Percentiles rank a stretch among this genome's conserved stretches.
phyloP scores from a whole-genome alignment of 1,140 invertebrate species.

The Heliconius melpomene region DNA sequence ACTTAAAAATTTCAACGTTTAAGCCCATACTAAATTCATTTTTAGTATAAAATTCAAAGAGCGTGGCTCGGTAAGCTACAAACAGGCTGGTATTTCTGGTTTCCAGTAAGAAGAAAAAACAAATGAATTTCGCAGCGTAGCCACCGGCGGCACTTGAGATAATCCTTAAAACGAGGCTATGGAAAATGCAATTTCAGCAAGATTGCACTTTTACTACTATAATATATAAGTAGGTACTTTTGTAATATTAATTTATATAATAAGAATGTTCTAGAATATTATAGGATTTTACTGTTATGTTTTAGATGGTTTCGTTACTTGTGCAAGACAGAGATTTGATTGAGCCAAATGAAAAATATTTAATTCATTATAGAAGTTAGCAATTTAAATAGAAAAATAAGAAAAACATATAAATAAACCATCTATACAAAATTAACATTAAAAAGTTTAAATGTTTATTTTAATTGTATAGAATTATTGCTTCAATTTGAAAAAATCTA shows the following conservation, averaged over 20 bases:
- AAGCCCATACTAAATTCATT: conserved; percentile 37
- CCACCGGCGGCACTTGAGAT: conserved; percentile 34
- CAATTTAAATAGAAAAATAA: no score
- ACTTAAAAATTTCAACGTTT: conserved; percentile 21
- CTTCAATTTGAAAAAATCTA: no score
- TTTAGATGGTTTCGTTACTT: no score
- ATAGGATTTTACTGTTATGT: background rate
- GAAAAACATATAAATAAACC: no score
- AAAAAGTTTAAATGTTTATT: no score
- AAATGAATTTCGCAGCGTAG: conserved; percentile 38
- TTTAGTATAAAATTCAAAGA: conserved; percentile 34
- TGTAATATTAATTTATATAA: conserved; percentile 3
- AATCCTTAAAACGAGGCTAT: conserved; percentile 39
- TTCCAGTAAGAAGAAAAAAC: conserved; percentile 40
- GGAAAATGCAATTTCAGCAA: conserved; percentile 23
- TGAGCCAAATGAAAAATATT: no score
- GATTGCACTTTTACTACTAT: conserved; percentile 4
- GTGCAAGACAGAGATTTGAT: no score
- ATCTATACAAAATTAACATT: no score
- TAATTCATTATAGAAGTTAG: no score
- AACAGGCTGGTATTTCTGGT: conserved; percentile 41
- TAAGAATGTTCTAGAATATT: background rate
- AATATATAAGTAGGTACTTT: conserved; percentile 1
- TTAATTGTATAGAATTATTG: background rate
- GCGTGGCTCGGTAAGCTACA: conserved; percentile 40